phyloP scores from a whole-genome alignment of 2,113 vertebrate genomes.

The Apodemus sylvaticus region DNA sequence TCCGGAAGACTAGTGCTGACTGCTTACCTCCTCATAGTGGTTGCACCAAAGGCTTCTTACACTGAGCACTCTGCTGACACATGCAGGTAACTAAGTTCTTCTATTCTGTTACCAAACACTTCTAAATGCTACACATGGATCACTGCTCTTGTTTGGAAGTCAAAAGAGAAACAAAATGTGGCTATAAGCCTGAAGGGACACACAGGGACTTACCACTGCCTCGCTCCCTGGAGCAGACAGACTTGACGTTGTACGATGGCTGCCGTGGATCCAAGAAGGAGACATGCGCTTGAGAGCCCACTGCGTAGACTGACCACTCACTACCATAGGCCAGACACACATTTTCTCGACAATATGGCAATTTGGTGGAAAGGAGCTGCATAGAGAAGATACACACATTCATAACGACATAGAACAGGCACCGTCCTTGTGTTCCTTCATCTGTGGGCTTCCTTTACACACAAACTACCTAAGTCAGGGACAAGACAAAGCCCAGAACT shows the following conservation, averaged over 20 bases:
- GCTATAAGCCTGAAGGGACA: background rate
- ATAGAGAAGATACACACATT: slow-evolving; percentile 30
- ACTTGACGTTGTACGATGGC: slow-evolving; percentile 93
- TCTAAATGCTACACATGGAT: background rate
- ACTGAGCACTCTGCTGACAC: background rate
- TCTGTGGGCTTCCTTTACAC: background rate
- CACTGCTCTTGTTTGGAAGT: background rate
- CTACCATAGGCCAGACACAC: slow-evolving; percentile 97
- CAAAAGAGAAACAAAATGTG: background rate
- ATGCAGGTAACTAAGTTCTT: background rate
- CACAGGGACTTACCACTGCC: slow-evolving; percentile 92
- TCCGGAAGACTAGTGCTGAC: background rate
- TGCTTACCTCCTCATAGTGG: background rate
- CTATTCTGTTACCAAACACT: background rate
- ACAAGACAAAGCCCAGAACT: background rate
- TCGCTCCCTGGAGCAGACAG: slow-evolving; percentile 94
- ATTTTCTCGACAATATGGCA: slow-evolving; percentile 98
- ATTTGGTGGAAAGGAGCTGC: slow-evolving; percentile 96
- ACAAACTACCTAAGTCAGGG: background rate
- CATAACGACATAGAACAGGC: accelerated
- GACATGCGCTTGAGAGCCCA: slow-evolving; percentile 98
- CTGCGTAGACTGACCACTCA: slow-evolving; percentile 98
- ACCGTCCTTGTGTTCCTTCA: background rate
- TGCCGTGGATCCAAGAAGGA: slow-evolving; percentile 98
- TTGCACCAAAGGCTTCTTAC: slow-evolving; percentile 1